These are phyloP conservation scores for Baccha elongata DNA, from an alignment of 2,888 invertebrate species.

Conservation along the genomic window DNA sequence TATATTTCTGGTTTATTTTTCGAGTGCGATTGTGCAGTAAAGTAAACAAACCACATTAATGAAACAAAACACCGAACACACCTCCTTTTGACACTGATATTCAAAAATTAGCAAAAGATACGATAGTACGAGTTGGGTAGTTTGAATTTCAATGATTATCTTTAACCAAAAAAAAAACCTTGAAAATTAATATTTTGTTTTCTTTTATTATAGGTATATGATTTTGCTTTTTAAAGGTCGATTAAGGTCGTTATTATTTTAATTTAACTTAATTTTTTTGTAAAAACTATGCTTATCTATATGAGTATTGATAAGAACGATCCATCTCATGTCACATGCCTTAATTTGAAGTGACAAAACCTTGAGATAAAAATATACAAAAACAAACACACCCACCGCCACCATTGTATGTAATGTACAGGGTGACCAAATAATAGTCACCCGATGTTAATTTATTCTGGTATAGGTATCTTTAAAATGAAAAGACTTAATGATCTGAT, in stretches of 20 bases:
- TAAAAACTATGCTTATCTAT: slow-evolving; percentile 13
- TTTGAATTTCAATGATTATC: not conserved
- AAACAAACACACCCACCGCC: slow-evolving; percentile 25
- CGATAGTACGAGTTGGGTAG: too few relatives aligned
- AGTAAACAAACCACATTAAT: slow-evolving; percentile 19
- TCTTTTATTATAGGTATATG: too few relatives aligned
- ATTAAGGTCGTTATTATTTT: not conserved
- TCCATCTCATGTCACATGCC: not conserved
- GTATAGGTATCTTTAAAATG: too few relatives aligned
- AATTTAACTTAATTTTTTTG: not conserved
- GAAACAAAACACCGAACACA: slow-evolving; percentile 9
- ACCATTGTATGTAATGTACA: too few relatives aligned
- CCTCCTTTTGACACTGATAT: slow-evolving; percentile 9
- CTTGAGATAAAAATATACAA: slow-evolving; percentile 28
- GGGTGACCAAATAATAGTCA: too few relatives aligned
- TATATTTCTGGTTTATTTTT: slow-evolving; percentile 21
- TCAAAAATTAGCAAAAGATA: not conserved
- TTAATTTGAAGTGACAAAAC: slow-evolving; percentile 1
- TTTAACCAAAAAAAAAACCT: not conserved
- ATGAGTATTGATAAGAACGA: slow-evolving; percentile 3
- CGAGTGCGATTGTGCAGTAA: slow-evolving; percentile 44
- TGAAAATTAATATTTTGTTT: too few relatives aligned
- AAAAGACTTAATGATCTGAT: too few relatives aligned
- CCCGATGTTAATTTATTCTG: too few relatives aligned
- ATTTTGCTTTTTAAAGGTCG: not conserved